These are phyloP conservation scores for Polietes domitor DNA, from an alignment of 2,888 invertebrate species.

Conservation along the genomic window DNA sequence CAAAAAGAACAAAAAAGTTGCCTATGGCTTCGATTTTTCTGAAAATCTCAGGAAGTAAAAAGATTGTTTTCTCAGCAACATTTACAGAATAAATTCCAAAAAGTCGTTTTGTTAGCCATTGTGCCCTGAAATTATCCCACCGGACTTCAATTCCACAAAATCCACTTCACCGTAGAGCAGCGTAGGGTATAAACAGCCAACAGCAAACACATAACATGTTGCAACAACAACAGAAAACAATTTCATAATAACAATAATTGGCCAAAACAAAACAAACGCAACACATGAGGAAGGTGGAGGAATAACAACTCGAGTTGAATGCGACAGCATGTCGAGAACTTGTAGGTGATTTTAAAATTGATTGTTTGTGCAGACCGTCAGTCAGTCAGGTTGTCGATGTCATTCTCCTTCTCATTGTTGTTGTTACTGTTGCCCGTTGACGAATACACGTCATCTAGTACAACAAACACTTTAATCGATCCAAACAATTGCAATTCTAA, in stretches of 20 bases:
- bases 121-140: no score
- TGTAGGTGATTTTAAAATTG: slow-evolving; percentile 52
- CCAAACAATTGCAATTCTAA: slow-evolving; percentile 62
- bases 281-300: not conserved
- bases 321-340: not conserved
- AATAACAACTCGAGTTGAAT: not conserved
- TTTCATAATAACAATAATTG: slow-evolving; percentile 64
- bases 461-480: slow-evolving; percentile 61
- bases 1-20: slow-evolving; percentile 6
- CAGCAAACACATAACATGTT: not conserved
- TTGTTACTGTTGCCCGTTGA: slow-evolving; percentile 15
- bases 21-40: no score
- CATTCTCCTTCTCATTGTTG: not conserved
- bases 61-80: no score
- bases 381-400: not conserved
- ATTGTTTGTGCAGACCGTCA: not conserved
- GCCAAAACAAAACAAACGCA: slow-evolving; percentile 31
- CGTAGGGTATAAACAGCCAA: slow-evolving; percentile 9
- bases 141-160: no score
- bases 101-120: no score
- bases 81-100: no score
- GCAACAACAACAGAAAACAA: slow-evolving; percentile 37
- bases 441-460: slow-evolving; percentile 7
- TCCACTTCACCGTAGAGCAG: no score
- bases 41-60: no score